These are phyloP conservation scores for Dermatemys mawii DNA, from an alignment of 2,113 vertebrate species.

Conservation along the genomic window DNA sequence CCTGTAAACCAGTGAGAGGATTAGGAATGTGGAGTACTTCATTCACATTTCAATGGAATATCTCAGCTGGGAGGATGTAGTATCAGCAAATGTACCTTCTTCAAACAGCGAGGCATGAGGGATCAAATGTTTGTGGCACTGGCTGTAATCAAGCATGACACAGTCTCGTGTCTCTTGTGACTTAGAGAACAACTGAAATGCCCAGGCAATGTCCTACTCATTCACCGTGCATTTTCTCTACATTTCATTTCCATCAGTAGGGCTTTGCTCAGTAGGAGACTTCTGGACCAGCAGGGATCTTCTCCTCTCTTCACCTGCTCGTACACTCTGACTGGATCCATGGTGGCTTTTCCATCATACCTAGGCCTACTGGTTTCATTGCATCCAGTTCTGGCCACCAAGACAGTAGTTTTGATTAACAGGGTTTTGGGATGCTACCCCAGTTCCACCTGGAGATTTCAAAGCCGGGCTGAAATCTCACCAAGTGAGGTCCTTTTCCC, in stretches of 20 bases:
- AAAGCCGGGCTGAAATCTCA: neutral
- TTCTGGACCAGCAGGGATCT: neutral
- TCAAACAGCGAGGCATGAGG: neutral
- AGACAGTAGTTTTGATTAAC: neutral
- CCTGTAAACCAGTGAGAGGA: neutral
- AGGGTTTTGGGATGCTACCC: neutral
- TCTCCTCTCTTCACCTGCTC: neutral
- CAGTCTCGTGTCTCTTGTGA: neutral
- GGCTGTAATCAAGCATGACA: neutral
- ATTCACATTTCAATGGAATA: neutral
- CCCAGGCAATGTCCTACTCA: neutral
- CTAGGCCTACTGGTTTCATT: neutral
- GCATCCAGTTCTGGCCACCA: neutral
- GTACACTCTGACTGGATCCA: neutral
- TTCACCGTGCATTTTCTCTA: neutral
- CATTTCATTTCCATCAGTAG: neutral
- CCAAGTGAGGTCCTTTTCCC: neutral
- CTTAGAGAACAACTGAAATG: neutral
- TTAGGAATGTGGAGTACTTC: neutral
- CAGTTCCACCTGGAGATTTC: neutral
- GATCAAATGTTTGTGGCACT: neutral
- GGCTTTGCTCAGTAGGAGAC: neutral
- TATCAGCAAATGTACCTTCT: neutral
- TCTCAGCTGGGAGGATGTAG: neutral
- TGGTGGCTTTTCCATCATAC: neutral